Evolutionary conservation across 2,888 invertebrate species (phyloP).

Genomic region (Drosophila demipolita): DNA sequence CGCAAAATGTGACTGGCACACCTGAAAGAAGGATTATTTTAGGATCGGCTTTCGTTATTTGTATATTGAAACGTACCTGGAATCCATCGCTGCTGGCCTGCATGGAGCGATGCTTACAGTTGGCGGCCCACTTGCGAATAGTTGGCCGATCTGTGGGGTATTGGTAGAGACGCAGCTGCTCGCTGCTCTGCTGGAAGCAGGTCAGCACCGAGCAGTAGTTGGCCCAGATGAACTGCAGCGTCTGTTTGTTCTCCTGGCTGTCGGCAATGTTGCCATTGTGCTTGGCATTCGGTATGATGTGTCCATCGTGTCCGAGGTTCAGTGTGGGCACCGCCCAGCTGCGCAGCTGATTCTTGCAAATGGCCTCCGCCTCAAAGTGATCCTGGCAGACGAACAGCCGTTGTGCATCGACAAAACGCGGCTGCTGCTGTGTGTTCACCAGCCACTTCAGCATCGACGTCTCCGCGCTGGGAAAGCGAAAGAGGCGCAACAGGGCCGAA

Average conservation of each 20-base stretch:
- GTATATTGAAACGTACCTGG: slow-evolving; percentile 30
- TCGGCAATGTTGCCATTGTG: slow-evolving; percentile 67
- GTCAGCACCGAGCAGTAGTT: slow-evolving; percentile 71
- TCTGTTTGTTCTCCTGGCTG: slow-evolving; percentile 58
- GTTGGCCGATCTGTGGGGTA: slow-evolving; percentile 67
- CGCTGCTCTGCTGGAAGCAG: slow-evolving; percentile 65
- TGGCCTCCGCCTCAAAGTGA: slow-evolving; percentile 73
- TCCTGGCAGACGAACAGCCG: slow-evolving; percentile 65
- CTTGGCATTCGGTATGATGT: slow-evolving; percentile 66
- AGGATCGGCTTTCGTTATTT: not conserved
- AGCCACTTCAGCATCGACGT: slow-evolving; percentile 70
- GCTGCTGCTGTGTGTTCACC: slow-evolving; percentile 68
- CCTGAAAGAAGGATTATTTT: slow-evolving; percentile 19
- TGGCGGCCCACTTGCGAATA: slow-evolving; percentile 71
- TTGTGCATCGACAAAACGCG: slow-evolving; percentile 48
- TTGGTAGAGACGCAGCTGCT: slow-evolving; percentile 53
- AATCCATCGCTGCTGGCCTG: slow-evolving; percentile 73
- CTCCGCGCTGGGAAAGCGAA: slow-evolving; percentile 63
- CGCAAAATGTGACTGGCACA: slow-evolving; percentile 69
- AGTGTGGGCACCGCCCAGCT: slow-evolving; percentile 79
- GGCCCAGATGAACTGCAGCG: slow-evolving; percentile 65
- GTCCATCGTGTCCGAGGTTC: slow-evolving; percentile 66
- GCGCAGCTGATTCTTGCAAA: slow-evolving; percentile 58
- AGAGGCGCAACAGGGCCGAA: slow-evolving; percentile 49
- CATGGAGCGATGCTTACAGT: slow-evolving; percentile 72